Evolutionary conservation across 2,797 vertebrate species (phyloP).

Genomic region (Macrochelys suwanniensis): DNA sequence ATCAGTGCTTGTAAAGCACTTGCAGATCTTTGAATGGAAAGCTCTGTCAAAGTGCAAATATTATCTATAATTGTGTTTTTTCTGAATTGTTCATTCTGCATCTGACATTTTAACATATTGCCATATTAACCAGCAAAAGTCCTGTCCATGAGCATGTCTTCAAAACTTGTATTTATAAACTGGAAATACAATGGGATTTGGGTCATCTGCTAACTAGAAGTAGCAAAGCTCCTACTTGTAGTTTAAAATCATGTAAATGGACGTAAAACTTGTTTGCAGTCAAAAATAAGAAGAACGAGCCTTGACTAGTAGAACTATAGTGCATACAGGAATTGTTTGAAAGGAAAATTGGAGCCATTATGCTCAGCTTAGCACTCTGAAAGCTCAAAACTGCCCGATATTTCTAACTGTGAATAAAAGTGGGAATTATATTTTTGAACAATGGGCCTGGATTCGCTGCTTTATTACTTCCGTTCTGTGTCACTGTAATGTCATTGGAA

Average conservation of each 20-base stretch:
- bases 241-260: constrained; percentile 56
- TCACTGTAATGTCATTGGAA: not conserved
- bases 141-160: constrained; percentile 55
- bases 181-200: constrained; percentile 45
- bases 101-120: constrained; percentile 70
- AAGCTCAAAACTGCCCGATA: constrained; percentile 13
- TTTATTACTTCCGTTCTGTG: not conserved
- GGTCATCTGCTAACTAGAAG: constrained; percentile 65
- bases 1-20: not conserved
- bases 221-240: constrained; percentile 46
- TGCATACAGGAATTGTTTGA: not conserved
- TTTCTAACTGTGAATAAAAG: constrained; percentile 7
- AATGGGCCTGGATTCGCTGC: not conserved
- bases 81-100: constrained; percentile 35
- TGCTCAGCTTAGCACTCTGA: not conserved
- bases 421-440: constrained; percentile 7
- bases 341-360: not conserved
- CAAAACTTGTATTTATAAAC: constrained; percentile 64
- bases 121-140: constrained; percentile 66
- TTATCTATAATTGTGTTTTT: not conserved
- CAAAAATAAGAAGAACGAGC: constrained; percentile 25
- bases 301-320: not conserved
- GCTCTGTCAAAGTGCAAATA: not conserved
- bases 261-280: not conserved
- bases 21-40: not conserved